Base-by-base conservation (phyloP, 2,888 invertebrate species). In the Plagodis pulveraria region DNA sequence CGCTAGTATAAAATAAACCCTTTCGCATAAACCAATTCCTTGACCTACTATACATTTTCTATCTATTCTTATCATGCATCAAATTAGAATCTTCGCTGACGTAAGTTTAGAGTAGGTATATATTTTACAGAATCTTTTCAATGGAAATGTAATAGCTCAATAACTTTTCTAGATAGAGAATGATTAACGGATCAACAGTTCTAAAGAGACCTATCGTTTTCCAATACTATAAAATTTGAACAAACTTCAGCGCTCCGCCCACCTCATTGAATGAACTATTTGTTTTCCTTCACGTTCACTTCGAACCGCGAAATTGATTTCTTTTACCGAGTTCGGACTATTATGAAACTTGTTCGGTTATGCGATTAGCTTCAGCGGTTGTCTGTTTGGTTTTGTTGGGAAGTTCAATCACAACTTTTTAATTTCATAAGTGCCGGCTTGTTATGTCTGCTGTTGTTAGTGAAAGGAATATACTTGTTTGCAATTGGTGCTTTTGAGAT, bases 221-320 rank as follows among this genome's bases (percentile, higher is more conserved):
- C 80, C 80, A 74, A 81, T 81, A 72, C 80, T 69, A 78, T 82
- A 78, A 79, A 83, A 75, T 79, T 71, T 69, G 66, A 73, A 65
- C 70, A 73, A 78, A 79, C 73, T 80, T 73, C 57, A 65, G 65
- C 63, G 81, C 78, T 80, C 76, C 67, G 81, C 82, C 80, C 74
- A 63, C 60, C 55, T 77, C 72, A 77, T 83, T 78, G 70, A 71
- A 65, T 70, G 60, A 38, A 11, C 46, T 44, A 50, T 62, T 60
- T 58, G 50, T 62, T 62, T 63, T 52, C 33, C 42, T 6, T 53
- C 55, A 47, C 43, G 36, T 47, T 55, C 47, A 11, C 50, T 55
- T 41, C 48, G 48, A 36, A 59, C 50, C 54, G 35, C 48, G 38
- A 55, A 54, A 59, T 56, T 41, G 44, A 56, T 60, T 56, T 60